A percentile compares a stretch with the other conserved stretches of the same genome.
Conservation (phyloP, 2,113 vertebrate species). For the Charina bottae region DNA sequence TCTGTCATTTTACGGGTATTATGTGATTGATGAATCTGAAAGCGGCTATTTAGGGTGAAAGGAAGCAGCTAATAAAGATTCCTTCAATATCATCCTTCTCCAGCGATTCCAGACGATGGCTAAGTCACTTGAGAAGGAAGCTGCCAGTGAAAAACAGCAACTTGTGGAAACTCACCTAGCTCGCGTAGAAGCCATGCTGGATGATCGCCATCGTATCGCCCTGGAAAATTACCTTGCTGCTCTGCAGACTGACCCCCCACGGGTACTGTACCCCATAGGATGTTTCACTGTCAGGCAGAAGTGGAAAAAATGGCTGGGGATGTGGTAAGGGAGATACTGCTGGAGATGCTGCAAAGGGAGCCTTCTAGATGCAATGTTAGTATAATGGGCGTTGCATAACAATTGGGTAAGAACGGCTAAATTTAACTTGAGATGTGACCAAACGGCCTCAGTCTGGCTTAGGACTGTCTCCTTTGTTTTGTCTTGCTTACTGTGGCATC, state of each 20-base stretch:
- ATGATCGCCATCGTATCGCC: constrained; percentile 90
- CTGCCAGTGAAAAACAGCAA: constrained; percentile 97
- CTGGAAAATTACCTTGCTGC: constrained; percentile 96
- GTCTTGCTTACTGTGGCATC: not conserved
- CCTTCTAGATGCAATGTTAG: not conserved
- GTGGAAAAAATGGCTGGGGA: not conserved
- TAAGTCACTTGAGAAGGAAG: constrained; percentile 95
- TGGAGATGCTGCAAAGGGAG: not conserved
- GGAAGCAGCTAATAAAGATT: not conserved
- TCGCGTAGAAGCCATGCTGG: constrained; percentile 94
- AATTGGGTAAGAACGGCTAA: not conserved
- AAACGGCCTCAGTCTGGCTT: not conserved
- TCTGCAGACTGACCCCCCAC: constrained; percentile 90
- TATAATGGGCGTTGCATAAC: not conserved
- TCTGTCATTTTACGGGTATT: not conserved
- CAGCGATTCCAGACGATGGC: constrained; percentile 97
- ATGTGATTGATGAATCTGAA: not conserved
- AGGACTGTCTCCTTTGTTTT: fast-evolving
- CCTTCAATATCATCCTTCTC: not conserved
- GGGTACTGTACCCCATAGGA: constrained; percentile 68
- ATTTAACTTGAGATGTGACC: not conserved
- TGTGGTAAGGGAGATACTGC: not conserved
- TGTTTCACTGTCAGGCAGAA: fast-evolving
- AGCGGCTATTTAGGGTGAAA: not conserved
- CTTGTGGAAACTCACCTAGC: constrained; percentile 97